A percentile compares a stretch with the other conserved stretches of the same genome.
Conservation (phyloP, 2,797 vertebrate genomes). For the Myiotriccus ornatus region DNA sequence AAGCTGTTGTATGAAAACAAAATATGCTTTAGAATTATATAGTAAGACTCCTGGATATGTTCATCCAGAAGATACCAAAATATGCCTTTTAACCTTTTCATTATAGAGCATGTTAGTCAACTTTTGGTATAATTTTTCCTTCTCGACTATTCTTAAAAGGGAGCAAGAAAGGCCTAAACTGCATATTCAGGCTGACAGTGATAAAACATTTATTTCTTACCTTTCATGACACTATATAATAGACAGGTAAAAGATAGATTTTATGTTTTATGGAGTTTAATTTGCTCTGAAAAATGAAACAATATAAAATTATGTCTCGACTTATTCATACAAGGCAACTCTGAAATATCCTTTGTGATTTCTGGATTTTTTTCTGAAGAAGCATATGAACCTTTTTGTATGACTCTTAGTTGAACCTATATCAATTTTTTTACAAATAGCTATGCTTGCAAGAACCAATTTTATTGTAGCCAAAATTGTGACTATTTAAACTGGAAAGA, state of each 20-base stretch:
- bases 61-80: neutral
- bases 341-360: conserved; percentile 21
- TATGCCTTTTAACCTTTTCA: neutral
- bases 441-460: neutral
- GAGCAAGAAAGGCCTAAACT: neutral
- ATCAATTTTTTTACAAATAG: neutral
- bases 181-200: conserved; percentile 38
- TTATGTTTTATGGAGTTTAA: conserved; percentile 35
- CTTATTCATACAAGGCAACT: neutral
- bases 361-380: neutral
- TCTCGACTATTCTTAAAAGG: neutral
- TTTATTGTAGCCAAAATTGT: neutral
- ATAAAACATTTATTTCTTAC: conserved; percentile 61
- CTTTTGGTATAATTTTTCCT: neutral
- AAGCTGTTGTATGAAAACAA: neutral
- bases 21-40: neutral
- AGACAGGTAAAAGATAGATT: conserved; percentile 19
- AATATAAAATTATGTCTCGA: neutral
- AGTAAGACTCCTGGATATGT: neutral
- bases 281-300: conserved; percentile 57
- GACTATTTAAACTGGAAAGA: neutral
- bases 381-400: neutral
- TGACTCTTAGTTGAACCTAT: neutral
- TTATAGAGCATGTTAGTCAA: neutral
- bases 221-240: conserved; percentile 25